Base-by-base conservation (phyloP, 2,888 invertebrate genomes). In the Eurois occulta region DNA sequence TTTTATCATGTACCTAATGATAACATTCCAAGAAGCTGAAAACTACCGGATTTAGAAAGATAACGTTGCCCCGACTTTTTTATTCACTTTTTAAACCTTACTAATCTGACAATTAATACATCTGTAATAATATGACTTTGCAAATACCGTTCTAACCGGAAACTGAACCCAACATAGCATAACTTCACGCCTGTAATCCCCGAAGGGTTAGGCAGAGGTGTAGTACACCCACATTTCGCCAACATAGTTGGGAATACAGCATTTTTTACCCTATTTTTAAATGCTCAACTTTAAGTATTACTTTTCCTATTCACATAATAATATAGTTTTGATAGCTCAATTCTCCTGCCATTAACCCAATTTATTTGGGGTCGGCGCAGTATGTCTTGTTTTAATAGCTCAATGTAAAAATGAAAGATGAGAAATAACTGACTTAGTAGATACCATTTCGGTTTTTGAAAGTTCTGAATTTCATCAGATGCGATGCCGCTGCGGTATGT, bases 281-380 rank as follows among this genome's bases (percentile, higher is more conserved):
- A 74, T 66, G 68, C 68, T 83, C 74, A 83, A 83, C 1, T 35
- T 55, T 21, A 78, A 72, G 58, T 83, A 74, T 83, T 79, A 62
- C 18, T 55, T 72, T 46, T 64, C 60, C 60, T 43, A 55, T 46
- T 73, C 55, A 24, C 16, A 7, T 55, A 35, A 62, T 21, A 32
- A 24, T 52, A 21, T n/a, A 46, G 43, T 41, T 32, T 32, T 18
- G 32, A 21, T 48, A 41, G 41, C 3, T 41, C n/a, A 64, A 38
- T 64, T 35, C 0, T n/a, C 4, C 5, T n/a, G 55, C n/a, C 55
- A 5, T 52, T 10, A n/a, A 11, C 52, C 4, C n/a, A n/a, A 55
- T n/a, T n/a, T n/a, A 55, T 55, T 55, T 13, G n/a, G 11, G 55
- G 55, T 28, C 28, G 13, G 13, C 24, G 55, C n/a, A 55, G n/a